Evolutionary conservation across 2,113 vertebrate species (phyloP).

Genomic region (Galemys pyrenaicus): DNA sequence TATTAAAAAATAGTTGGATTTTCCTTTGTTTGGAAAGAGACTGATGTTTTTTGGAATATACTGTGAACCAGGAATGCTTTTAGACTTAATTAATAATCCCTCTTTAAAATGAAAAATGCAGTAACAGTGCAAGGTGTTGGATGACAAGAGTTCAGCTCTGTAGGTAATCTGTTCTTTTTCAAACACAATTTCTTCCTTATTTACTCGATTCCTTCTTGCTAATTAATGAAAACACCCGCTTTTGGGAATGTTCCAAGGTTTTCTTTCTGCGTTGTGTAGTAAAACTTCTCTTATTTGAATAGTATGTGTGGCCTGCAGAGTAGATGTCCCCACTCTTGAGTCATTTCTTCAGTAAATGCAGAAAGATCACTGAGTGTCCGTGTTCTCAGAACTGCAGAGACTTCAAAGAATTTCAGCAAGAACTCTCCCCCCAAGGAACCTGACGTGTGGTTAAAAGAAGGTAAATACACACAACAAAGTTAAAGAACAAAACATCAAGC

Average conservation of each 20-base stretch:
- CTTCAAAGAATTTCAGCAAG: slow-evolving; percentile 4
- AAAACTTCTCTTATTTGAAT: slow-evolving; percentile 15
- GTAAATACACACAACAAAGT: neutral
- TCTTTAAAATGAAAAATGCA: slow-evolving; percentile 46
- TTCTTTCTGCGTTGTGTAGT: slow-evolving; percentile 5
- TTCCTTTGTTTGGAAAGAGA: slow-evolving; percentile 30
- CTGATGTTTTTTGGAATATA: slow-evolving; percentile 18
- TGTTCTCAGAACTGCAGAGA: neutral
- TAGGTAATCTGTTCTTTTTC: slow-evolving; percentile 44
- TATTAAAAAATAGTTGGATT: slow-evolving; percentile 16
- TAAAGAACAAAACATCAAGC: neutral
- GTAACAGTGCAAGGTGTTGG: neutral
- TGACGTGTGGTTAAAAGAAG: slow-evolving; percentile 45
- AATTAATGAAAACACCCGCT: slow-evolving; percentile 59
- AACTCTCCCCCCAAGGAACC: neutral
- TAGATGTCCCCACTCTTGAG: neutral
- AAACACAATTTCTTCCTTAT: slow-evolving; percentile 42
- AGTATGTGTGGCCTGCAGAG: neutral
- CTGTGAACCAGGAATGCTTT: slow-evolving; percentile 13
- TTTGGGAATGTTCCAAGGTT: slow-evolving; percentile 20
- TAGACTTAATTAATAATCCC: slow-evolving; percentile 61
- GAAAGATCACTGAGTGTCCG: neutral
- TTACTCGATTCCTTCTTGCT: slow-evolving; percentile 44
- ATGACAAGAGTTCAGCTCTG: slow-evolving; percentile 42
- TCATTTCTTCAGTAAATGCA: neutral